phyloP scores from a whole-genome alignment of 2,797 vertebrate species.

The Enteromius viviparus region DNA sequence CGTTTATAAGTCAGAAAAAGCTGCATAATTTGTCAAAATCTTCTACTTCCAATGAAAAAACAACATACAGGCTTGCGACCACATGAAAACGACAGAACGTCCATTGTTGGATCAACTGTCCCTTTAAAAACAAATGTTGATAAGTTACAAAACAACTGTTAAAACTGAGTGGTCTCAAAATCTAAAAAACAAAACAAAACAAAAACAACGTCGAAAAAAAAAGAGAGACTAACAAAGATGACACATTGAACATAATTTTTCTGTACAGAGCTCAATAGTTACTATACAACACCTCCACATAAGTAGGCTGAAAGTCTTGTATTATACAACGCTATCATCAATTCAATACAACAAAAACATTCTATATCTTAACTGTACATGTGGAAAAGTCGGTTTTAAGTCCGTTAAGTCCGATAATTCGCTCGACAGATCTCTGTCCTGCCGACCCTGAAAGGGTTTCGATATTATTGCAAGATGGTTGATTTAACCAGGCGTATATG shows the following conservation, averaged over 20 bases:
- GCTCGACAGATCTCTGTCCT: conserved; percentile 76
- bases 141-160: conserved; percentile 66
- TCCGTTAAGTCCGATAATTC: conserved; percentile 75
- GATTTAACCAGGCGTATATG: conserved; percentile 63
- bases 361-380: conserved; percentile 89
- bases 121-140: conserved; percentile 16
- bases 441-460: conserved; percentile 79
- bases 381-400: conserved; percentile 69
- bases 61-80: neutral
- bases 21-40: neutral
- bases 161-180: conserved; percentile 58
- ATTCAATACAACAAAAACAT: conserved; percentile 82
- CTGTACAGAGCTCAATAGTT: conserved; percentile 83
- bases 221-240: conserved; percentile 65
- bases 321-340: conserved; percentile 89
- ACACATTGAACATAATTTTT: conserved; percentile 74
- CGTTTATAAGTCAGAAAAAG: neutral
- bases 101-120: neutral
- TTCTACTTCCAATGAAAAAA: neutral
- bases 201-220: conserved; percentile 65
- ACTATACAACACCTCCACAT: conserved; percentile 84
- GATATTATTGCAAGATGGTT: conserved; percentile 86
- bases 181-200: conserved; percentile 48
- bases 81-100: neutral
- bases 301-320: conserved; percentile 80